Conservation (phyloP, 1,140 invertebrate genomes). For the Calosoma granatense region DNA sequence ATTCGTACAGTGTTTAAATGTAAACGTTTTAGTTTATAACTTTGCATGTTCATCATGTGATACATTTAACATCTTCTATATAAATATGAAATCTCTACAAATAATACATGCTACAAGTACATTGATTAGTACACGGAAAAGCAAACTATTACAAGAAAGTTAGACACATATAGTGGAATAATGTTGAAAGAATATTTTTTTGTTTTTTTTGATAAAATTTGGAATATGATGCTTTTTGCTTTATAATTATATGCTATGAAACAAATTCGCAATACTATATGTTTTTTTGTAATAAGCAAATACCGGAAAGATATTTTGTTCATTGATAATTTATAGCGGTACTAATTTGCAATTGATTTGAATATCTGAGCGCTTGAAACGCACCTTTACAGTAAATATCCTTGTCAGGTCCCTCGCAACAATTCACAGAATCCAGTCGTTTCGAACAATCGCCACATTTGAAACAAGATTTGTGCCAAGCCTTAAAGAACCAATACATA, state of each 20-base stretch:
- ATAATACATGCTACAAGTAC: too few relatives aligned
- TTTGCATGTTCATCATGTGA: constrained; percentile 1
- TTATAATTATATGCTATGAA: not conserved
- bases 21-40: not conserved
- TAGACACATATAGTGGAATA: not conserved
- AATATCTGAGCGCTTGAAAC: too few relatives aligned
- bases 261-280: too few relatives aligned
- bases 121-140: not conserved
- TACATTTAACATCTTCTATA: too few relatives aligned
- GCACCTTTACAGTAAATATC: constrained; percentile 97
- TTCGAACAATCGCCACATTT: constrained; percentile 89
- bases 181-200: not conserved
- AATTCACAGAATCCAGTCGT: constrained; percentile 90
- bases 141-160: not conserved
- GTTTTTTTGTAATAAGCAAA: too few relatives aligned
- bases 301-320: too few relatives aligned
- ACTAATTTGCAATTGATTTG: too few relatives aligned
- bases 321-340: too few relatives aligned
- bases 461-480: constrained; percentile 92
- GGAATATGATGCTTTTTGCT: not conserved
- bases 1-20: not conserved
- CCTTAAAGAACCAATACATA: constrained; percentile 36
- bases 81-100: too few relatives aligned
- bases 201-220: not conserved
- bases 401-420: constrained; percentile 90